Evolutionary conservation across 2,888 invertebrate species (phyloP).

Genomic region (Notocelia uddmanniana): DNA sequence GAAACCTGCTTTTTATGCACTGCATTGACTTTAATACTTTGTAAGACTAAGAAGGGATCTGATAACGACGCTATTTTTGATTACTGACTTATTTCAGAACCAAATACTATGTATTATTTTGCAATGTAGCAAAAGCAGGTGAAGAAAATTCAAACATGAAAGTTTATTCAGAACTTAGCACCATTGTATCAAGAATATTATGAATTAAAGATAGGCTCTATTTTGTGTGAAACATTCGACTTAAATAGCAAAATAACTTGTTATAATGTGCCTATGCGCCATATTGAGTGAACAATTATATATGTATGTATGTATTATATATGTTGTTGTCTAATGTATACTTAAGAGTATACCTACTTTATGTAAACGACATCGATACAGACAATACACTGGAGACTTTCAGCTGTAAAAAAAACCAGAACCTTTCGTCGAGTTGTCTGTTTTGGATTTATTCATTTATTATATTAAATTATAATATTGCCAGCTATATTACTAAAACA

Average conservation of each 20-base stretch:
- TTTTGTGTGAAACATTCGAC: background rate
- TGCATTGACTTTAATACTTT: background rate
- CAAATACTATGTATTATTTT: background rate
- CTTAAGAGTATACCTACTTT: no score
- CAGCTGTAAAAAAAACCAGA: no score
- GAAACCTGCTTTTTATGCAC: background rate
- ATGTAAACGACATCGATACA: no score
- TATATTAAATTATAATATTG: no score
- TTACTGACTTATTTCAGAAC: background rate
- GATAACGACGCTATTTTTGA: background rate
- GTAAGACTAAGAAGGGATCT: background rate
- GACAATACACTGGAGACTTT: no score
- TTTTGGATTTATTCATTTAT: no score
- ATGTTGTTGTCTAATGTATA: no score
- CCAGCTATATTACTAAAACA: no score
- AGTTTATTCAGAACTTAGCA: background rate
- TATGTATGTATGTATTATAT: no score
- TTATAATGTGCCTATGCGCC: background rate
- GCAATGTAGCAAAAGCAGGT: background rate
- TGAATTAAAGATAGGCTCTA: slow-evolving; percentile 28
- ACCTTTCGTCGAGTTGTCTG: no score
- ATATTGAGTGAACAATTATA: background rate
- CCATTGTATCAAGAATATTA: slow-evolving; percentile 17
- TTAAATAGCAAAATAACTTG: background rate
- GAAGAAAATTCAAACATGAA: background rate